Evolutionary conservation across 2,888 invertebrate genomes (phyloP).

Genomic region (Epicampocera succincta): DNA sequence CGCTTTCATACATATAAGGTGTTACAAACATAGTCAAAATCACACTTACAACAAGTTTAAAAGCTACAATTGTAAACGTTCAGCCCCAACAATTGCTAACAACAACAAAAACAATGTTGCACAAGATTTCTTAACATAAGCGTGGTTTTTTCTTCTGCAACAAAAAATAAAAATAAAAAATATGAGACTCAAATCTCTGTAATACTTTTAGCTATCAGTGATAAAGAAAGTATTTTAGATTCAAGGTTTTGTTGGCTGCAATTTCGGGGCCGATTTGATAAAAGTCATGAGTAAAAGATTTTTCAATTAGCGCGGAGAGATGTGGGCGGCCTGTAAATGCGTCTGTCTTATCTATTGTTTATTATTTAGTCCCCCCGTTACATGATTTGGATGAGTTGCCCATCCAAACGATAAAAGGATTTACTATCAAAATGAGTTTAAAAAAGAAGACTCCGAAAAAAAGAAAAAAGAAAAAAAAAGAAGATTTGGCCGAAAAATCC

Average conservation of each 20-base stretch:
- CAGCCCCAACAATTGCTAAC: slow-evolving; percentile 52
- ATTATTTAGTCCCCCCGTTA: too few relatives aligned
- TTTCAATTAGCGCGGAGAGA: too few relatives aligned
- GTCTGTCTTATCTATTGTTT: too few relatives aligned
- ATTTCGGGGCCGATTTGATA: too few relatives aligned
- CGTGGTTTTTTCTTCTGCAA: slow-evolving; percentile 16
- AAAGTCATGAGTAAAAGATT: too few relatives aligned
- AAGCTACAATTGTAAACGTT: slow-evolving; percentile 52
- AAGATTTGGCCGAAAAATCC: too few relatives aligned
- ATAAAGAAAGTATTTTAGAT: not conserved
- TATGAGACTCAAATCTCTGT: slow-evolving; percentile 4
- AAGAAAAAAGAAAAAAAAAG: too few relatives aligned
- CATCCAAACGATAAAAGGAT: too few relatives aligned
- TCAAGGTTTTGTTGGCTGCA: not conserved
- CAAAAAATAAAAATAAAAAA: slow-evolving; percentile 21
- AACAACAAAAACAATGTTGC: slow-evolving; percentile 42
- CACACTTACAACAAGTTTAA: slow-evolving; percentile 63
- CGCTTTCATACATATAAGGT: slow-evolving; percentile 51
- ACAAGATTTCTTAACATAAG: slow-evolving; percentile 33
- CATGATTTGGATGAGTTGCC: too few relatives aligned
- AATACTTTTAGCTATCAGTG: not conserved
- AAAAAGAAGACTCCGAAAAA: too few relatives aligned
- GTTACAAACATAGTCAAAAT: slow-evolving; percentile 61
- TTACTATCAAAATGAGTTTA: too few relatives aligned
- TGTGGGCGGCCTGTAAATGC: too few relatives aligned